A percentile compares a stretch with the other conserved stretches of the same genome.
phyloP scores from a whole-genome alignment of 2,797 vertebrate genomes.

The Novumbra hubbsi region DNA sequence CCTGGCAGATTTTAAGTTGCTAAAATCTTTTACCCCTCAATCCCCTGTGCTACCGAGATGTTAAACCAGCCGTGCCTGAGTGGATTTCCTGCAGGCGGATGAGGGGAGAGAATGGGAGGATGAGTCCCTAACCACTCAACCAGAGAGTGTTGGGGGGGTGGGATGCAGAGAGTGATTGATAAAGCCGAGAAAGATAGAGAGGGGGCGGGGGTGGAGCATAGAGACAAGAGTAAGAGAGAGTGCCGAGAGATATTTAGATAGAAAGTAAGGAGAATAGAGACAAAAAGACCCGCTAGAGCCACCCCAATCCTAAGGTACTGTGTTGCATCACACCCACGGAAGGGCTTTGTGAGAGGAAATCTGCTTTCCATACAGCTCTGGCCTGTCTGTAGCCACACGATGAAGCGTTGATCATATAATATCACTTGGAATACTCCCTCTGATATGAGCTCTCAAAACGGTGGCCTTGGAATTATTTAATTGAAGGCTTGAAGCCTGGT shows the following conservation, averaged over 20 bases:
- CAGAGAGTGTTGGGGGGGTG: conserved; percentile 15
- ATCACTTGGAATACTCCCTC: no score
- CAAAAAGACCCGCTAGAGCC: no score
- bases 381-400: no score
- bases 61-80: conserved; percentile 8
- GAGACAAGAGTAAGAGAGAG: conserved; percentile 10
- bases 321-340: no score
- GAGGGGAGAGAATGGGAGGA: background rate
- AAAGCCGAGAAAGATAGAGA: background rate
- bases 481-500: no score
- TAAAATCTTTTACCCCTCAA: conserved; percentile 38
- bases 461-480: no score
- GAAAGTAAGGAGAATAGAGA: no score
- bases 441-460: no score
- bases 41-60: background rate
- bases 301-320: no score
- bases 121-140: background rate
- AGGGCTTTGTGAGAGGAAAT: no score
- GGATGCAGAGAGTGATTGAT: background rate
- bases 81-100: background rate
- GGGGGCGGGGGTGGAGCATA: background rate
- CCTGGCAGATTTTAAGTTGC: conserved; percentile 54
- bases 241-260: conserved; percentile 7
- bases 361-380: no score
- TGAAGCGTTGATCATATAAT: no score